Evolutionary conservation across 2,797 vertebrate species (phyloP), one percentile per base, ranked within the genome.

Genomic region (Falco concolor): DNA sequence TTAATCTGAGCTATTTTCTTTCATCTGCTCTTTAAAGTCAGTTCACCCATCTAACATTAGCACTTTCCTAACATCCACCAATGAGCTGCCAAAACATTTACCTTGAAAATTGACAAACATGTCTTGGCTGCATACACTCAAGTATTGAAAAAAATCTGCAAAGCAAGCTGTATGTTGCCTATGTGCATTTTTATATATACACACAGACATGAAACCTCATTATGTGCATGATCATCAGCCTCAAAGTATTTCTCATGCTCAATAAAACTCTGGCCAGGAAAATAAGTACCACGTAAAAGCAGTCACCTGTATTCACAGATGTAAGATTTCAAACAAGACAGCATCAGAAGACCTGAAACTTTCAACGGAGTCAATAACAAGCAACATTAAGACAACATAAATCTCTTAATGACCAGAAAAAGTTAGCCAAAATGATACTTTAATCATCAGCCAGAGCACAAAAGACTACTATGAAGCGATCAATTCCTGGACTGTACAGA

Each of bases 81-180:
- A 20, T n/a, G 18, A 93, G 19, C 52, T 95, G 87, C 63, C 89
- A 92, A 92, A 95, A 95, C 94, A 94, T 96, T 93, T 94, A 86
- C 67, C 50, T 85, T 64, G 50, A 79, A 73, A 89, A 70, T 45
- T 74, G 67, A 78, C 68, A 91, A 91, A 75, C n/a, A 70, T 3
- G 2, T 69, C 63, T 86, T 83, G 74, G 57, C 53, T 89, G 59
- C 54, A 60, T 23, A 69, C 10, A 45, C 13, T n/a, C 52, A 52
- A 80, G 45, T 45, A 87, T 42, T 80, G 80, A 44, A 86, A 83
- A 86, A 89, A 89, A 59, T 45, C 42, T 52, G 44, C 24, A 90
- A 89, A 75, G 18, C 17, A 78, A 75, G 52, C 21, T 3, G 1
- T 52, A 89, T 24, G 32, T 69, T 90, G 45, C 67, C 45, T 82